Evolutionary conservation across 2,888 invertebrate species (phyloP).

Genomic region (Eupithecia subfuscata): DNA sequence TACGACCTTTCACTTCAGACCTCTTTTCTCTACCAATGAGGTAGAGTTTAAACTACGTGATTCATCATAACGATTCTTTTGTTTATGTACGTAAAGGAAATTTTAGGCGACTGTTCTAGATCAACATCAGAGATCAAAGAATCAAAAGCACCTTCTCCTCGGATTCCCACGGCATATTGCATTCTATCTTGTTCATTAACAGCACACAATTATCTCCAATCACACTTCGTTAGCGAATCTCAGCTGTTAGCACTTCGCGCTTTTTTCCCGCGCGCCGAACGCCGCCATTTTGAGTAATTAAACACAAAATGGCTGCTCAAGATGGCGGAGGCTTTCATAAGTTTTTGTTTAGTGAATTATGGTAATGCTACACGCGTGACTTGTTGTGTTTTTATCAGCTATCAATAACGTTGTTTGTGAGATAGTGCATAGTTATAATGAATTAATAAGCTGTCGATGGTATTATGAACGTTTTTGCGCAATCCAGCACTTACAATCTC

Average conservation of each 20-base stretch:
- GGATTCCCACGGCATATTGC: slow-evolving; percentile 36
- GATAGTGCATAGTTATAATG: slow-evolving; percentile 23
- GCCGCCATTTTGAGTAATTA: slow-evolving; percentile 76
- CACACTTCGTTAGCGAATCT: slow-evolving; percentile 76
- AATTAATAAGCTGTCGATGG: slow-evolving; percentile 27
- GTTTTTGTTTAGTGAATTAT: slow-evolving; percentile 56
- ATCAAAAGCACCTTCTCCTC: slow-evolving; percentile 9
- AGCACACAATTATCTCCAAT: slow-evolving; percentile 68
- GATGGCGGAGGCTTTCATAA: slow-evolving; percentile 50
- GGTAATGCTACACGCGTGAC: slow-evolving; percentile 47
- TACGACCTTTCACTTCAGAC: background rate
- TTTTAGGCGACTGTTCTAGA: background rate
- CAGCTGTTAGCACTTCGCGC: slow-evolving; percentile 72
- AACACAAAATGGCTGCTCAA: slow-evolving; percentile 44
- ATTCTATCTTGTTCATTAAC: slow-evolving; percentile 38
- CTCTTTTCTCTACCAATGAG: slow-evolving; percentile 3
- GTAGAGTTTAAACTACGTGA: background rate
- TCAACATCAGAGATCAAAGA: slow-evolving; percentile 6
- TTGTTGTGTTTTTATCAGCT: slow-evolving; percentile 39
- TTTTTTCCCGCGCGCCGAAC: slow-evolving; percentile 61
- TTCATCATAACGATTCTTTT: background rate
- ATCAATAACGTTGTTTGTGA: slow-evolving; percentile 37
- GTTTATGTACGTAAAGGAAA: background rate
- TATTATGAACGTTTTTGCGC: slow-evolving; percentile 25
- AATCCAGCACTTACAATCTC: slow-evolving; percentile 2